Base-by-base conservation (phyloP, 2,888 invertebrate species). In the Himalopsyche tibetana region DNA sequence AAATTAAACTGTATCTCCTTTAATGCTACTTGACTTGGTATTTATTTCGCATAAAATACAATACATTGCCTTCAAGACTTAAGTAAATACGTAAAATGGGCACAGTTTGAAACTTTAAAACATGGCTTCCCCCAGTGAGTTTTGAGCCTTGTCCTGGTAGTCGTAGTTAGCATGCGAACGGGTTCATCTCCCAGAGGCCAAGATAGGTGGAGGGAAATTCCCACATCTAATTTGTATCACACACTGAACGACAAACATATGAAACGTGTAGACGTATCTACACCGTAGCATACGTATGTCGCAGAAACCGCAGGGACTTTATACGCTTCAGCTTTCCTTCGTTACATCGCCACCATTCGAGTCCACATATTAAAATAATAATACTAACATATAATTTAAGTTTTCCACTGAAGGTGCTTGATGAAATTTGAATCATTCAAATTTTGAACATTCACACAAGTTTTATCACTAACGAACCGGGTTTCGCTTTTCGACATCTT, bases 121-220 rank as follows among this genome's bases (percentile, higher is more conserved):
- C 63, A 19, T 28, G 63, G 63, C 63, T 63, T 19, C 9, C 28
- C 63, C 63, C 8, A 28, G 63, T 19, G 63, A 63, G 63, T n/a
- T 28, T 28, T 63, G 63, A 19, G 63, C 63, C 63, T 28, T 28
- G 63, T 19, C 28, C 63, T 63, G 1, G 19, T 5, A 19, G n/a
- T 63, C 63, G 19, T 63, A 63, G 63, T 63, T 63, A 63, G 42
- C 82, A 55, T 82, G n/a, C 82, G 55, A 55, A 6, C 42, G 82
- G 55, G 82, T 82, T 56, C 55, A n/a, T 56, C 42, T 69, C 45
- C 69, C 45, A 69, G 55, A 45, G 83, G 79, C 38, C 69, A 83
- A 74, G 74, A 51, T 83, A 51, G 55, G 74, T 83, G 79, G 83
- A 51, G 36, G 28, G 55, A 80, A 83, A 79, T 63, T 63, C 63